Percentiles rank a stretch among this genome's conserved stretches.
Conservation (phyloP, 2,888 invertebrate species). For the Kuschelorhynchus macadamiae region DNA sequence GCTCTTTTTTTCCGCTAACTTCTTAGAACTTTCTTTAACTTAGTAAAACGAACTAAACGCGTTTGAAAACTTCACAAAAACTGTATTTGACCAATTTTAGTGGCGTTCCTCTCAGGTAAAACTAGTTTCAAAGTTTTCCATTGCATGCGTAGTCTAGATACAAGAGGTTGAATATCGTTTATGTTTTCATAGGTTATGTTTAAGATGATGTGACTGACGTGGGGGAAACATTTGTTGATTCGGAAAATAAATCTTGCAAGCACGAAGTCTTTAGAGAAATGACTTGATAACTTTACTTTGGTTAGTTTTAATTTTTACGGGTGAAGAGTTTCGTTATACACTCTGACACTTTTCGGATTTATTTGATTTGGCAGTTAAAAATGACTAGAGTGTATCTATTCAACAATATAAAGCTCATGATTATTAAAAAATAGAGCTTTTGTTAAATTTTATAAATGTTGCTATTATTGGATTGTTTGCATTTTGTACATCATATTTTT, state of each 20-base stretch:
- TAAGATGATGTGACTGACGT: slow-evolving; percentile 45
- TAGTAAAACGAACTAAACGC: slow-evolving; percentile 29
- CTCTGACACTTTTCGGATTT: too few relatives aligned
- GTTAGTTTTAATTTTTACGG: neutral
- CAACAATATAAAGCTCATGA: too few relatives aligned
- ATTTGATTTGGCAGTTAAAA: too few relatives aligned
- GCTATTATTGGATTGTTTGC: too few relatives aligned
- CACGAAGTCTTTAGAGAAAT: slow-evolving; percentile 23
- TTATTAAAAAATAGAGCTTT: too few relatives aligned
- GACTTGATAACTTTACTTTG: slow-evolving; percentile 17
- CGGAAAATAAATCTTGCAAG: slow-evolving; percentile 14
- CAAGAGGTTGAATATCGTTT: slow-evolving; percentile 34
- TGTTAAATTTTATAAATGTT: too few relatives aligned
- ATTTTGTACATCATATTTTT: too few relatives aligned
- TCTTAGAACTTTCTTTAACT: slow-evolving; percentile 51
- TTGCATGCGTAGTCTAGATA: slow-evolving; percentile 38
- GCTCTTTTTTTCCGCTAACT: slow-evolving; percentile 51
- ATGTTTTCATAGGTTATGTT: slow-evolving; percentile 51
- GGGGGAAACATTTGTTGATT: slow-evolving; percentile 19
- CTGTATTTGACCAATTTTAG: slow-evolving; percentile 17
- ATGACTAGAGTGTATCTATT: too few relatives aligned
- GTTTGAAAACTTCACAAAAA: slow-evolving; percentile 32
- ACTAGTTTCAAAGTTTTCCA: slow-evolving; percentile 48
- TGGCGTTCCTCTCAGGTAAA: slow-evolving; percentile 45
- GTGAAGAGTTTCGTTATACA: too few relatives aligned